Conservation (phyloP, 2,888 invertebrate species). For the Strigamia maritima region DNA sequence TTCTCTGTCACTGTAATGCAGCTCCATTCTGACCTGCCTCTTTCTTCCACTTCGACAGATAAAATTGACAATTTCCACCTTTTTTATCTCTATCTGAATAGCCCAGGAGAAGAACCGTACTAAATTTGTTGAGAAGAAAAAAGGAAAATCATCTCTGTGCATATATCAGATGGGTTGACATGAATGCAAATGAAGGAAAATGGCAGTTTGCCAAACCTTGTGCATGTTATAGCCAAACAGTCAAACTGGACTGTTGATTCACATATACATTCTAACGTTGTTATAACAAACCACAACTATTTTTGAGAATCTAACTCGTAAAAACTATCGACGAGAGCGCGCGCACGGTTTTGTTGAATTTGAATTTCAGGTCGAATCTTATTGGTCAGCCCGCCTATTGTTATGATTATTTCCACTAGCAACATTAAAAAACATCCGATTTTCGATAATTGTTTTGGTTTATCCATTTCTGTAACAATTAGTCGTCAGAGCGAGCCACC, state of each 20-base stretch:
- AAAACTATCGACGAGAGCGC: too few relatives aligned
- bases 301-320: too few relatives aligned
- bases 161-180: conserved; percentile 18
- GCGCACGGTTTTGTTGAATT: too few relatives aligned
- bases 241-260: conserved; percentile 15
- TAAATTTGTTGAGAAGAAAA: neutral
- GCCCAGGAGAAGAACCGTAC: neutral
- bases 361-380: too few relatives aligned
- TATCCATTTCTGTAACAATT: too few relatives aligned
- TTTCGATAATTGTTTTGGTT: too few relatives aligned
- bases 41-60: neutral
- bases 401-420: too few relatives aligned
- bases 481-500: too few relatives aligned
- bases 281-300: too few relatives aligned
- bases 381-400: too few relatives aligned
- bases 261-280: too few relatives aligned
- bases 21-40: neutral
- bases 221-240: neutral
- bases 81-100: neutral
- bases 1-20: conserved; percentile 12
- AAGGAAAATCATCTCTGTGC: conserved; percentile 5
- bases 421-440: too few relatives aligned
- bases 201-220: conserved; percentile 1
- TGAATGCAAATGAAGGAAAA: conserved; percentile 24
- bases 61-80: conserved; percentile 9